These are phyloP conservation scores for Babyrousa celebensis DNA, from an alignment of 2,797 vertebrate species.

Conservation along the genomic window DNA sequence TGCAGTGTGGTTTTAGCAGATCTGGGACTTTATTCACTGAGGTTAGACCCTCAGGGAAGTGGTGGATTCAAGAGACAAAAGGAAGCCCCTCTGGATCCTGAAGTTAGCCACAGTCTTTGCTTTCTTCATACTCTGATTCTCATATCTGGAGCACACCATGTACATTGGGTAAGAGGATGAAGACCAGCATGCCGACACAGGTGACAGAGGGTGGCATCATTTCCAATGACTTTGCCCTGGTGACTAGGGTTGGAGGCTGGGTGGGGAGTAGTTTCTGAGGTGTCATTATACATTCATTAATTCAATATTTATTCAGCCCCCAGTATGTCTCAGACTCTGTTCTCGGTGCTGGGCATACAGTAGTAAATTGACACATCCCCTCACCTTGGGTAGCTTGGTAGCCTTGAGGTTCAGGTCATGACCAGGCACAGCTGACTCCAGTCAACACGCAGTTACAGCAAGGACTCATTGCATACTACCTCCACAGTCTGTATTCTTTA, in stretches of 20 bases:
- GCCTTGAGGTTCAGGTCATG: neutral
- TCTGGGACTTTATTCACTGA: neutral
- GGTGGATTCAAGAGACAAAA: neutral
- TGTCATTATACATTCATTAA: neutral
- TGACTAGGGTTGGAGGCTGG: neutral
- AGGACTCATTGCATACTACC: neutral
- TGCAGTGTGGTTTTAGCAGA: neutral
- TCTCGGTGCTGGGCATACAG: neutral
- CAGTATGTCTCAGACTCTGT: neutral
- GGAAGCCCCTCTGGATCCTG: neutral
- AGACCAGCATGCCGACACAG: neutral
- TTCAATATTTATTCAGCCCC: neutral
- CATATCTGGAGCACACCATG: neutral
- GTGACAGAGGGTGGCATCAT: neutral
- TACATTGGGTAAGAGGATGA: neutral
- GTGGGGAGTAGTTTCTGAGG: too few relatives aligned
- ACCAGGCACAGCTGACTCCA: neutral
- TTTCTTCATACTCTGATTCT: neutral
- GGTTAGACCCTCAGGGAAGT: neutral
- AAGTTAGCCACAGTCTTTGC: neutral
- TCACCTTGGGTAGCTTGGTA: neutral
- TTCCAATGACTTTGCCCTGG: neutral
- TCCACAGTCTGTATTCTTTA: neutral
- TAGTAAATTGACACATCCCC: neutral
- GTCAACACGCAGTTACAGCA: neutral